Evolutionary conservation across 1,140 invertebrate species (phyloP), one percentile per base, ranked within the genome.

Genomic region (Cherax quadricarinatus): DNA sequence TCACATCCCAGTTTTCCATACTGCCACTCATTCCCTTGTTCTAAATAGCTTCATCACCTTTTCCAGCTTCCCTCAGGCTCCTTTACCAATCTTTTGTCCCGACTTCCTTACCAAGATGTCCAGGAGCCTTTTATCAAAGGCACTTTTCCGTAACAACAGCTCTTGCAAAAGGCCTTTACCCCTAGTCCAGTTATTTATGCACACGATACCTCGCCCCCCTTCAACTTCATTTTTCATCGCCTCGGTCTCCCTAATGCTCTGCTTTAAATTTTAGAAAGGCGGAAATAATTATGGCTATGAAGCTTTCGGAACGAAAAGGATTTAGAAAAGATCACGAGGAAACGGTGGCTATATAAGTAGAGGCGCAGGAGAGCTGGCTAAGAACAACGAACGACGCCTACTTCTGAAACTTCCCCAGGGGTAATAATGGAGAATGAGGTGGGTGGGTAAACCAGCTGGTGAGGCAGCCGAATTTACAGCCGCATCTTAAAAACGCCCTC

Each of bases 251-350:
- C 70, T 75, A 75, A 75, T 75, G 70, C 30, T 75, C 70, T 75
- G 24, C 30, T n/a, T 75, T 30, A 75, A 24, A 75, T 30, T 75
- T 30, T 7, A 9, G n/a, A 75, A 21, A n/a, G 5, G 30, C 30
- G 30, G 70, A n/a, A 75, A 30, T 75, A 75, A 75, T 75, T 75
- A 75, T 75, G 70, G n/a, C 70, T 24, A 75, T 75, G 70, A 75
- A n/a, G 24, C 7, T 75, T 75, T 21, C 12, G n/a, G 21, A 7
- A 75, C 24, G 24, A 66, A 75, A 30, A 75, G 30, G 24, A 5
- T 30, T 75, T 9, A 30, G 24, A 75, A 75, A 75, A 24, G n/a
- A 75, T 75, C n/a, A 24, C 7, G n/a, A 1, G 24, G 12, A 6
- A 75, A n/a, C 21, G n/a, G n/a, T 6, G 21, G 24, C 70, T n/a